These are phyloP conservation scores for Brachynemurus nebulosus DNA, from an alignment of 2,888 invertebrate species.

Conservation along the genomic window DNA sequence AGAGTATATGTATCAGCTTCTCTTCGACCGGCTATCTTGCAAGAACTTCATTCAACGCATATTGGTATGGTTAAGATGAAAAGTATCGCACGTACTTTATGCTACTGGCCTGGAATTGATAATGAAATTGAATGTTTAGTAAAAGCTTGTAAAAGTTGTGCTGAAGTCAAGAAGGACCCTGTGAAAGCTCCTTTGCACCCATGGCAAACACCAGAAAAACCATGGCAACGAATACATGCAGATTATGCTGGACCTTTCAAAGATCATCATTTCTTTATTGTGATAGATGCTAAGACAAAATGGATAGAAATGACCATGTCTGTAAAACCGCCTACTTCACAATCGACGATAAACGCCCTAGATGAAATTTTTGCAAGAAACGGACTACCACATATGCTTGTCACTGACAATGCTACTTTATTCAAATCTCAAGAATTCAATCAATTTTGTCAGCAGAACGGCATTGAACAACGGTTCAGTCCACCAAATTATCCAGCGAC, in stretches of 20 bases:
- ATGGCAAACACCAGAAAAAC: neutral
- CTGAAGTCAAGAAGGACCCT: neutral
- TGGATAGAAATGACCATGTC: neutral
- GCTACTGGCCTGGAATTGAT: slow-evolving; percentile 1
- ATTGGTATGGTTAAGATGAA: neutral
- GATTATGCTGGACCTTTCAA: slow-evolving; percentile 1
- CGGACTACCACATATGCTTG: neutral
- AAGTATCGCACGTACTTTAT: neutral
- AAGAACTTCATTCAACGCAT: neutral
- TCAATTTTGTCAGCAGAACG: neutral
- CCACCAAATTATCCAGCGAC: neutral
- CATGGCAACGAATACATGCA: neutral
- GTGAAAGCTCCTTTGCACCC: neutral
- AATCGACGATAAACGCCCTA: neutral
- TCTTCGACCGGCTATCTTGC: neutral
- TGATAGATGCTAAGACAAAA: slow-evolving; percentile 2
- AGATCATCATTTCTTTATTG: neutral
- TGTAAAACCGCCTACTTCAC: neutral
- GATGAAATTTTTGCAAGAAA: neutral
- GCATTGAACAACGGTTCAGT: neutral
- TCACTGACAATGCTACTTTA: neutral
- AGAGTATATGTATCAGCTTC: neutral
- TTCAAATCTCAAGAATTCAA: neutral
- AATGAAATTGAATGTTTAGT: neutral
- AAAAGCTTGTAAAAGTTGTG: neutral